These are phyloP conservation scores for Apostichopus japonicus DNA, from an alignment of 35 echinoderm and acorn worm genomes.

Conservation along the genomic window DNA sequence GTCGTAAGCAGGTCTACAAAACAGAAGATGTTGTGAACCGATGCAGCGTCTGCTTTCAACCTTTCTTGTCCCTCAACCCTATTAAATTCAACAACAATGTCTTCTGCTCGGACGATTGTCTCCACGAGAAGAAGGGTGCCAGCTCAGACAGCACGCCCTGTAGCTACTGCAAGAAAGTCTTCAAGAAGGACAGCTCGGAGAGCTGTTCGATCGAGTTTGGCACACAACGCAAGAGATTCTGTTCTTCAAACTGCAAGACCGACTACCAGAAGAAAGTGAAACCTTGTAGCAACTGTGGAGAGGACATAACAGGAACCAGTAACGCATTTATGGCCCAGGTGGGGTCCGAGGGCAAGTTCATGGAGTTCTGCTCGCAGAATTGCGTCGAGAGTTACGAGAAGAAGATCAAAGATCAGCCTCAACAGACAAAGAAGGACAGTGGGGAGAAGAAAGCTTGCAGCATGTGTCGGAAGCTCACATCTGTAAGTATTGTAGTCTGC, in stretches of 20 bases:
- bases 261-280: constrained; percentile 60
- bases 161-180: constrained; percentile 35
- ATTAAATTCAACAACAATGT: constrained; percentile 42
- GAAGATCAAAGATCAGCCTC: constrained; percentile 52
- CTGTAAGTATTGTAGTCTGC: constrained; percentile 27
- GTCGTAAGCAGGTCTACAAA: constrained; percentile 39
- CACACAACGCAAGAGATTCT: constrained; percentile 39
- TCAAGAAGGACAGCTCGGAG: neutral
- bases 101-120: constrained; percentile 37
- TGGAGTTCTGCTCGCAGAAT: constrained; percentile 91
- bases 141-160: neutral
- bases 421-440: neutral
- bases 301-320: constrained; percentile 44
- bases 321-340: constrained; percentile 61
- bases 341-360: constrained; percentile 66
- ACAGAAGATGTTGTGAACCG: constrained; percentile 43
- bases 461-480: constrained; percentile 21
- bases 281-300: constrained; percentile 56
- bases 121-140: constrained; percentile 27
- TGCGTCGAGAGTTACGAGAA: constrained; percentile 87
- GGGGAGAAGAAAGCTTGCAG: constrained; percentile 52
- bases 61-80: constrained; percentile 40
- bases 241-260: constrained; percentile 59
- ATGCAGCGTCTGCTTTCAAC: constrained; percentile 21
- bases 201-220: constrained; percentile 28